These are phyloP conservation scores for Mormyrops attenuatus DNA, from an alignment of 2,797 vertebrate genomes.

Conservation along the genomic window DNA sequence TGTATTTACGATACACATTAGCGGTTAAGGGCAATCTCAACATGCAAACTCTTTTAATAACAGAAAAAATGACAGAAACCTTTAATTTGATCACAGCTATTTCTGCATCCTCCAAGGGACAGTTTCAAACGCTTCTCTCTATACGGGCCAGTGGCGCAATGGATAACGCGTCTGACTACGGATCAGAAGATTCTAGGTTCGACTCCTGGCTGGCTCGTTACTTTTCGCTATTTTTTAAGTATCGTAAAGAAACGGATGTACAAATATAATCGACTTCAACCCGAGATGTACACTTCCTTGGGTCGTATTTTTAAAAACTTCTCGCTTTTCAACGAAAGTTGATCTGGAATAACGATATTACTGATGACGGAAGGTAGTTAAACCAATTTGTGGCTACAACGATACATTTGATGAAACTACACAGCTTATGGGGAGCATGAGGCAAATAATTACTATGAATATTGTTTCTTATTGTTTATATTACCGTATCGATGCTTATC, in stretches of 20 bases:
- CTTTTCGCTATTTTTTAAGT: neutral
- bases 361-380: neutral
- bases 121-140: neutral
- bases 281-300: neutral
- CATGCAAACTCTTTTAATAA: neutral
- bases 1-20: neutral
- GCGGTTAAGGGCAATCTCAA: neutral
- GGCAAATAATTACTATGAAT: neutral
- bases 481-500: neutral
- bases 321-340: neutral
- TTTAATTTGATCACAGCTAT: neutral
- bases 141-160: conserved; percentile 3
- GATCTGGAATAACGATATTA: neutral
- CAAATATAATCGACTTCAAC: neutral
- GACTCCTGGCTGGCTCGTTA: conserved; percentile 29
- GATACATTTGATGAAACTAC: neutral
- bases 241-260: neutral
- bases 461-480: neutral
- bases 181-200: conserved; percentile 29
- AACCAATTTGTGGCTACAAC: neutral
- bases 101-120: neutral
- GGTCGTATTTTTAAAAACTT: neutral
- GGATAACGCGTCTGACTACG: conserved; percentile 32
- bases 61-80: neutral
- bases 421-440: neutral